Evolutionary conservation across 2,888 invertebrate species (phyloP), one percentile per base, ranked within the genome.

Genomic region (Candidula unifasciata): DNA sequence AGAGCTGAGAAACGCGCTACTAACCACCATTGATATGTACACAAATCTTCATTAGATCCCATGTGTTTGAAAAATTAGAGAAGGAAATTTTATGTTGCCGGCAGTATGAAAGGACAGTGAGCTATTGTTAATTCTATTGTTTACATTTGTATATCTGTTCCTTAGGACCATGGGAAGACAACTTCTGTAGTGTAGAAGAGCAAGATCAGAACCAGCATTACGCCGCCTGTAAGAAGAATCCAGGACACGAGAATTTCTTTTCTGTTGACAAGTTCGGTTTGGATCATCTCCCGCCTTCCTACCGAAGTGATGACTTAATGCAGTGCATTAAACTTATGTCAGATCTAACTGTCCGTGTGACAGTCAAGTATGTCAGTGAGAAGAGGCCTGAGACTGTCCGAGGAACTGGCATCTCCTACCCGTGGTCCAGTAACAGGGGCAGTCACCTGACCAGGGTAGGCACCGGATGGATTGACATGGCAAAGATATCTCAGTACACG

Each of bases 281-380:
- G 13, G 35, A 35, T 35, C 10, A 69, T 69, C 69, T 69, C 21
- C 69, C 69, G 3, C 33, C 69, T 35, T 16, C 8, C 16, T 69
- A 69, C 35, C 69, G 3, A 16, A 33, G 33, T 18, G 33, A 69
- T 33, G 35, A 35, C 27, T 18, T 69, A 21, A 33, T 35, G 69
- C 18, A 69, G 68, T 69, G 13, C 18, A 69, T 69, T 35, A 35
- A 24, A 37, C 5, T 24, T 10, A 1, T 69, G 69, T 35, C 69
- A 21, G 44, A 73, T 73, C 37, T 73, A 3, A 73, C 73, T 10
- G 73, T 73, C 13, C 73, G 73, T n/a, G 21, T 71, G 24, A 21
- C 35, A 18, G 69, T 71, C 3, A 8, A 10, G 3, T 35, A 24
- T 71, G 69, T 71, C 37, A 35, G 69, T 21, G 24, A 37, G 21